Evolutionary conservation across 2,113 vertebrate genomes (phyloP).

Genomic region (Promerops cafer): DNA sequence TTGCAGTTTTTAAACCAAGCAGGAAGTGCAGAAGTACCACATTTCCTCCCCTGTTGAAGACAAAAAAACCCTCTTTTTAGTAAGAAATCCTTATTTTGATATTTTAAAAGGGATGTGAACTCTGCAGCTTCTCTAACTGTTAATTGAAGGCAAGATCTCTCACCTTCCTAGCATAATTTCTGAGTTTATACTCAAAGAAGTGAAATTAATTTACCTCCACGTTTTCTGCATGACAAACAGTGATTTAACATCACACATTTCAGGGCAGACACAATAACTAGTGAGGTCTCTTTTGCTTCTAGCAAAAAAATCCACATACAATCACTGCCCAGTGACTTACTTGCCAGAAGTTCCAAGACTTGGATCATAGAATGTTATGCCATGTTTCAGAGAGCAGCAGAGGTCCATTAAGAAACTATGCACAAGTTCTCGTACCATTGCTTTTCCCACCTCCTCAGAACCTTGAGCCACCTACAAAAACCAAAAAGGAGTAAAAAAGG

Average conservation of each 20-base stretch:
- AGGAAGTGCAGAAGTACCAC: constrained; percentile 89
- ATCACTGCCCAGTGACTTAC: constrained; percentile 41
- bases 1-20: constrained; percentile 83
- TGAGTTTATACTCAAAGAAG: not conserved
- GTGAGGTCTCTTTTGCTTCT: not conserved
- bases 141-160: not conserved
- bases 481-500: not conserved
- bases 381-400: constrained; percentile 91
- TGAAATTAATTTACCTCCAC: not conserved
- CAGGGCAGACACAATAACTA: not conserved
- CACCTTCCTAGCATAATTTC: not conserved
- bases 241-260: not conserved
- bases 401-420: constrained; percentile 88
- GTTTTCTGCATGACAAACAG: not conserved
- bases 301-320: not conserved
- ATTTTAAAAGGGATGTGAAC: not conserved
- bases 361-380: constrained; percentile 89
- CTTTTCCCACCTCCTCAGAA: constrained; percentile 70
- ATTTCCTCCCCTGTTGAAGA: constrained; percentile 83
- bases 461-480: constrained; percentile 38
- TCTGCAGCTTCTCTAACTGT: not conserved
- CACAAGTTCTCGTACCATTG: constrained; percentile 79
- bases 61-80: not conserved
- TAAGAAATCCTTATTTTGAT: not conserved
- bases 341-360: constrained; percentile 86